A percentile compares a stretch with the other conserved stretches of the same genome.
phyloP scores from a whole-genome alignment of 1,140 invertebrate genomes.

The Aphis gossypii region DNA sequence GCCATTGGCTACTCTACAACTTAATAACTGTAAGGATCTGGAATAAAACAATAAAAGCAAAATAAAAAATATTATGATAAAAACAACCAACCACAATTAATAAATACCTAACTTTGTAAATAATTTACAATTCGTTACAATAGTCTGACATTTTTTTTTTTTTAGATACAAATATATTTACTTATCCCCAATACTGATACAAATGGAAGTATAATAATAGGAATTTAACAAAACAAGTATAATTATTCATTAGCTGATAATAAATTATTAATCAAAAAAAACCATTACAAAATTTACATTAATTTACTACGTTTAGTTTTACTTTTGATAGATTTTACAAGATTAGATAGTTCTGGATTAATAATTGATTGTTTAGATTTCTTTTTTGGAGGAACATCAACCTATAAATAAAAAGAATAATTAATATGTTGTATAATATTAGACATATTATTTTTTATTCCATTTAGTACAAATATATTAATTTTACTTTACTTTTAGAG shows the following conservation, averaged over 20 bases:
- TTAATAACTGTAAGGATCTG: no score
- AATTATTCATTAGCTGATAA: background rate
- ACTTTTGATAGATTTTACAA: conserved; percentile 78
- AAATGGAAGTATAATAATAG: no score
- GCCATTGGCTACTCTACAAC: no score
- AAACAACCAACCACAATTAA: no score
- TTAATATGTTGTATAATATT: conserved; percentile 8
- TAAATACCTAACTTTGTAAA: no score
- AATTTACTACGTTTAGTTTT: conserved; percentile 65
- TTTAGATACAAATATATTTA: no score
- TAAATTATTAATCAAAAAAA: background rate
- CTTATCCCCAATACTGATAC: no score
- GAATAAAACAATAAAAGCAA: no score
- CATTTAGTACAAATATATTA: background rate
- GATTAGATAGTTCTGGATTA: conserved; percentile 70
- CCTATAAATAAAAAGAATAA: conserved; percentile 24
- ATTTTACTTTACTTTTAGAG: no score
- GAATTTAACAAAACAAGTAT: background rate
- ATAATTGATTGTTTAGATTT: conserved; percentile 64
- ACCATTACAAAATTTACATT: background rate
- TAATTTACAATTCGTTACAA: no score
- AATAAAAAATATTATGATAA: no score
- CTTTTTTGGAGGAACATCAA: conserved; percentile 32
- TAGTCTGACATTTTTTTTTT: no score
- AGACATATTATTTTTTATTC: background rate